Conservation (phyloP, 30 jellyfish, hydroid and myxozoan genomes). For the Aurelia coerulea region DNA sequence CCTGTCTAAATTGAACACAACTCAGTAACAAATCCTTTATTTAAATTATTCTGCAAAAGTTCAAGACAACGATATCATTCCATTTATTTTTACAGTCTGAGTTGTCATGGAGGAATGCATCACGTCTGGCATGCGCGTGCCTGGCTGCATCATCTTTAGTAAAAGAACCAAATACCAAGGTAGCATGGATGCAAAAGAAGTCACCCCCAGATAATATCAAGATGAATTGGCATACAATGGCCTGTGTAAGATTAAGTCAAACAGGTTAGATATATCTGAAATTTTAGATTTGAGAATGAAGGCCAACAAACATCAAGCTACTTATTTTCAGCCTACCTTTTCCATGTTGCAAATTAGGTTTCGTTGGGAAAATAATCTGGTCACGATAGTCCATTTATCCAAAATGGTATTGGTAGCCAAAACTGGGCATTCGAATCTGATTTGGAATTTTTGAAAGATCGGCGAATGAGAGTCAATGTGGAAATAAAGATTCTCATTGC, state of each 20-base stretch:
- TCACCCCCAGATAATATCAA: constrained; percentile 49
- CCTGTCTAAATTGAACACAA: no score
- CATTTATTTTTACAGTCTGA: constrained; percentile 10
- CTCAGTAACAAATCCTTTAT: no score
- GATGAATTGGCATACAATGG: constrained; percentile 82
- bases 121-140: constrained; percentile 63
- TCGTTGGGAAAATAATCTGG: no score
- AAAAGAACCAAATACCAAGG: constrained; percentile 68
- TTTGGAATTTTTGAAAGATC: no score
- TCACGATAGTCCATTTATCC: no score
- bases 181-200: constrained; percentile 63
- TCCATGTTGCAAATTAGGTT: no score
- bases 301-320: not conserved
- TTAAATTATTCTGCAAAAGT: no score
- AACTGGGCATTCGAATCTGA: no score
- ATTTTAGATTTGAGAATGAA: not conserved
- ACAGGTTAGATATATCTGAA: constrained; percentile 48
- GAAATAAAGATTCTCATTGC: no score
- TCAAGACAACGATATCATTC: no score
- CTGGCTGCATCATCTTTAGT: constrained; percentile 53
- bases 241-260: constrained; percentile 78
- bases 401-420: no score
- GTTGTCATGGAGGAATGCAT: constrained; percentile 75
- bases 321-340: not conserved
- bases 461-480: no score